phyloP scores from a whole-genome alignment of 2,113 vertebrate species.

The Pyrgilauda ruficollis region DNA sequence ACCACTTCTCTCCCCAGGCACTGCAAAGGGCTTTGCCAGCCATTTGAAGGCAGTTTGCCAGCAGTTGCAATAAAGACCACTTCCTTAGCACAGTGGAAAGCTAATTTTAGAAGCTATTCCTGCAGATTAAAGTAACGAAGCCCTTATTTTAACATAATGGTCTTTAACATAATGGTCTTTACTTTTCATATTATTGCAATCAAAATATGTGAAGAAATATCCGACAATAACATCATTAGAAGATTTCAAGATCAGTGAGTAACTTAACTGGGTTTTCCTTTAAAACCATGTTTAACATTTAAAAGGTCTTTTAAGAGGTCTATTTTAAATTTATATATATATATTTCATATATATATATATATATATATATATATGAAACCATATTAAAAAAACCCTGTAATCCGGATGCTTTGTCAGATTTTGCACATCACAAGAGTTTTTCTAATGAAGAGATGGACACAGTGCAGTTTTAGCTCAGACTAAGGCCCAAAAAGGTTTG shows the following conservation, averaged over 20 bases:
- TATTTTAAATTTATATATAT: background rate
- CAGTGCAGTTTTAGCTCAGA: background rate
- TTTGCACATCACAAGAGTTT: background rate
- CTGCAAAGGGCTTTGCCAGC: background rate
- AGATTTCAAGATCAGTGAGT: background rate
- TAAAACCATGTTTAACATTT: background rate
- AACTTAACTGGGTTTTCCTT: background rate
- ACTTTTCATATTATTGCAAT: background rate
- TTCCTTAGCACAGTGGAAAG: background rate
- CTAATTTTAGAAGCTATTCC: background rate
- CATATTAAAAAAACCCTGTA: accelerated
- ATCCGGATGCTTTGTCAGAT: background rate
- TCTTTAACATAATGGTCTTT: too few relatives aligned
- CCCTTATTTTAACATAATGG: too few relatives aligned
- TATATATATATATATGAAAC: background rate
- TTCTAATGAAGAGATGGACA: background rate
- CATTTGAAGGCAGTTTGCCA: background rate
- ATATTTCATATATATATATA: too few relatives aligned
- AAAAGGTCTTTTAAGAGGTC: background rate
- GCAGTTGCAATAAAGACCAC: background rate
- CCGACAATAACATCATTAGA: background rate
- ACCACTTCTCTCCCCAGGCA: background rate
- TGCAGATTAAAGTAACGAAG: too few relatives aligned
- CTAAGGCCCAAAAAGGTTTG: background rate
- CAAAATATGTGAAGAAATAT: background rate